Evolutionary conservation across 1,140 invertebrate genomes (phyloP), one percentile per base, ranked within the genome.

Genomic region (Microplitis mediator): DNA sequence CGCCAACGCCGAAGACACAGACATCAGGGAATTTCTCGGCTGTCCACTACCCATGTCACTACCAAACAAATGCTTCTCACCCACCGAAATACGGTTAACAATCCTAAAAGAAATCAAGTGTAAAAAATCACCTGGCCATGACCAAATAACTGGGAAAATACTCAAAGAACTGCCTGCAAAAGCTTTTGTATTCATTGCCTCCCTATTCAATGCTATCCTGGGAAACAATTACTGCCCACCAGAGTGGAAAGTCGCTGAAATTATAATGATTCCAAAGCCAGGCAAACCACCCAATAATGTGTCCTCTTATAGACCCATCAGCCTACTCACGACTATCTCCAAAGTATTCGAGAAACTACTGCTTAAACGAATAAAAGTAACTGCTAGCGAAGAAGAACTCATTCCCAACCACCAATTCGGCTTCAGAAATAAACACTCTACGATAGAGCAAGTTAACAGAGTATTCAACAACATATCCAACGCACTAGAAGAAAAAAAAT

Each of bases 251-350:
- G 60, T 75, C 14, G 79, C 83, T 2, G 35, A 74, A 71, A 78
- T 86, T 11, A 75, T 85, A 8, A 75, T 82, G 13, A 78, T 84
- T 3, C 79, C 77, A 4, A 84, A 83, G 71, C 72, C 76, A 35
- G 67, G 74, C 11, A 75, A 72, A 61, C 54, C 73, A 56, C 60
- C 64, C 6, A 34, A 71, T 13, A 50, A 69, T 0, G 54, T 71
- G 3, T 65, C 78, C 1, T 74, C 74, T 4, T 75, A 76, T 35
- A 34, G 83, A 50, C 82, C 83, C 8, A 82, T 84, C 35, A 71
- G 78, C 31, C 56, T 84, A 54, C 69, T 83, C 3, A 78, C 81
- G 16, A 51, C 64, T 8, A 23, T 77, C 34, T 75, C 71, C 34
- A 77, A 77, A 69, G 13, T 75, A 11, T 70, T 74, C 36, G 75